Percentiles rank a stretch among this genome's conserved stretches.
Evolutionary conservation across 1,140 invertebrate species (phyloP).

Genomic region (Drosophila nebulosa): DNA sequence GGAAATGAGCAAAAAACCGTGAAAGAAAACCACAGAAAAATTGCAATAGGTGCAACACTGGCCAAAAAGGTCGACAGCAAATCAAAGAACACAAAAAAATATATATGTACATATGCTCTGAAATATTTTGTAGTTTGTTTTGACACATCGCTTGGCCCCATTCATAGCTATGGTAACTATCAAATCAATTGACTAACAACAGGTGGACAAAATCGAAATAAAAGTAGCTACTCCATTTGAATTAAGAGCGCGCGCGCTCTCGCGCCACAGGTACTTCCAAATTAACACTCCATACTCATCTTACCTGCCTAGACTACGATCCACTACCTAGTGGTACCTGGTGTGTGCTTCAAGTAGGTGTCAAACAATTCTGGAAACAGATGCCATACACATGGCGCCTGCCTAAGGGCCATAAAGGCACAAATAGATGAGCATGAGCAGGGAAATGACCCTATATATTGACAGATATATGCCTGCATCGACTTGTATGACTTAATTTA

Average conservation of each 20-base stretch:
- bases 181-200: conserved; percentile 47
- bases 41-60: conserved; percentile 22
- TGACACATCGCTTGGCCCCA: conserved; percentile 18
- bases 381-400: conserved; percentile 45
- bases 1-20: conserved; percentile 58
- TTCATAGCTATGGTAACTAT: conserved; percentile 37
- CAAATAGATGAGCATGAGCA: conserved; percentile 21
- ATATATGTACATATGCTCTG: conserved; percentile 17
- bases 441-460: not conserved
- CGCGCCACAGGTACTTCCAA: conserved; percentile 22
- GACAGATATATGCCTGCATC: conserved; percentile 1
- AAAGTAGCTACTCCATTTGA: conserved; percentile 5
- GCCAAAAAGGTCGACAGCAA: not conserved
- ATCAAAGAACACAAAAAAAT: conserved; percentile 10
- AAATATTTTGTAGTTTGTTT: conserved; percentile 32
- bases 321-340: conserved; percentile 19
- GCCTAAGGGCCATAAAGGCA: conserved; percentile 26
- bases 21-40: conserved; percentile 16
- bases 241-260: conserved; percentile 13
- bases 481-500: not conserved
- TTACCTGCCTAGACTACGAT: conserved; percentile 17
- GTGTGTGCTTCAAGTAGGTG: conserved; percentile 39
- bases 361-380: conserved; percentile 27
- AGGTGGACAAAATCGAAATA: conserved; percentile 22
- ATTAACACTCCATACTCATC: conserved; percentile 28